Evolutionary conservation across 2,888 invertebrate genomes (phyloP).

Genomic region (Caenorhabditis macrosperma): DNA sequence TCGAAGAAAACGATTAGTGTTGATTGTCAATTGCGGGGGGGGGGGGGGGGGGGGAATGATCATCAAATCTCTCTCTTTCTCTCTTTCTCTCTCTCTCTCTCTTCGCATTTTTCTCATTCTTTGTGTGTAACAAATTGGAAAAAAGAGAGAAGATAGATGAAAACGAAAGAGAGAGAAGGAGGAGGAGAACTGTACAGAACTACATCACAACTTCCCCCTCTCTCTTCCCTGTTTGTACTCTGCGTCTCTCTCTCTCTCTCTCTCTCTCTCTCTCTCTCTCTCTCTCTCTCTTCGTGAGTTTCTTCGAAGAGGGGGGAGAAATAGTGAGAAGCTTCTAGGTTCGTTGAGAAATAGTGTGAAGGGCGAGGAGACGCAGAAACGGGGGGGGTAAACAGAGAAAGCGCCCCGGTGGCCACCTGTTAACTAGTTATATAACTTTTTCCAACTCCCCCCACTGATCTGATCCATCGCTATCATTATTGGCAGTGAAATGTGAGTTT

Average conservation of each 20-base stretch:
- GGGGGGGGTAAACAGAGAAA: slow-evolving; percentile 35
- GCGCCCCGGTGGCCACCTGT: slow-evolving; percentile 24
- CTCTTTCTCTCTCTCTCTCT: no score
- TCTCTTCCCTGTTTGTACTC: slow-evolving; percentile 25
- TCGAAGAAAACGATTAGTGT: no score
- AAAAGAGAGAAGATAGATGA: no score
- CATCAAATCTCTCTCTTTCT: no score
- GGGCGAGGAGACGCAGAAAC: background rate
- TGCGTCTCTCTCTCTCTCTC: background rate
- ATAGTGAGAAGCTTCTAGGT: background rate
- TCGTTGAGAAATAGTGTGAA: background rate
- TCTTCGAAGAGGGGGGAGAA: background rate
- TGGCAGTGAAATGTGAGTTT: slow-evolving; percentile 20
- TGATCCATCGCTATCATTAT: background rate
- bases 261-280: background rate
- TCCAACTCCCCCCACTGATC: background rate
- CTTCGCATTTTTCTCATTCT: no score
- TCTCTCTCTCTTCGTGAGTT: background rate
- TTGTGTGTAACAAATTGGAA: no score
- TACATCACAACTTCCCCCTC: background rate
- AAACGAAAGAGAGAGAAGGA: no score
- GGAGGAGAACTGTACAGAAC: no score
- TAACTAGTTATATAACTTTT: slow-evolving; percentile 18
- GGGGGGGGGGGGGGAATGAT: no score
- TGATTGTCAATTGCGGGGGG: no score